Percentiles rank a stretch among this genome's conserved stretches.
Conservation (phyloP, 2,113 vertebrate species). For the Perccottus glenii region DNA sequence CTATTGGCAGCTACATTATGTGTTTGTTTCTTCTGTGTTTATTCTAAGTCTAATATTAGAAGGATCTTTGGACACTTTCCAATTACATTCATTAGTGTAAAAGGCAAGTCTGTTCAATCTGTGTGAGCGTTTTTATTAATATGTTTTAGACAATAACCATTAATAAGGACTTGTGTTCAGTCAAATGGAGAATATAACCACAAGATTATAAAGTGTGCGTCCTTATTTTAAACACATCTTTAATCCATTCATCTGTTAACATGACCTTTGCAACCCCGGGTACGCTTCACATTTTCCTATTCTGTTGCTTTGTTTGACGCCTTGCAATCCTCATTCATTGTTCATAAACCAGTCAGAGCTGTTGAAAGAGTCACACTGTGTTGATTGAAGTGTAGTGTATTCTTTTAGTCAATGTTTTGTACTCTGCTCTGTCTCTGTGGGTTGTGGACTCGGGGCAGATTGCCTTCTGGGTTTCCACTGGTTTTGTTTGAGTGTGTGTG, state of each 20-base stretch:
- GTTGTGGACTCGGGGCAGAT: conserved; percentile 56
- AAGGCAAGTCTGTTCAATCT: background rate
- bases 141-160: background rate
- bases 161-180: background rate
- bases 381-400: background rate
- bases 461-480: conserved; percentile 52
- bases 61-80: background rate
- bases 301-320: background rate
- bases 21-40: background rate
- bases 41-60: conserved; percentile 2
- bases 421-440: conserved; percentile 23
- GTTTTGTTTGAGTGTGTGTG: conserved; percentile 4
- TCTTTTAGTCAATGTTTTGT: conserved; percentile 11
- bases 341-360: background rate
- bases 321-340: conserved; percentile 6
- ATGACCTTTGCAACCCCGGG: background rate
- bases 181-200: background rate
- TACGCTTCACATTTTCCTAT: background rate
- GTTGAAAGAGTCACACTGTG: background rate
- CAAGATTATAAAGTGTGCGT: background rate
- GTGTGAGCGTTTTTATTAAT: background rate
- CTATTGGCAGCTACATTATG: background rate
- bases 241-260: background rate
- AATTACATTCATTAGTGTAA: background rate
- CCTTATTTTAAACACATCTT: background rate